Conservation (phyloP, 2,113 vertebrate genomes). For the Prietella phreatophila region DNA sequence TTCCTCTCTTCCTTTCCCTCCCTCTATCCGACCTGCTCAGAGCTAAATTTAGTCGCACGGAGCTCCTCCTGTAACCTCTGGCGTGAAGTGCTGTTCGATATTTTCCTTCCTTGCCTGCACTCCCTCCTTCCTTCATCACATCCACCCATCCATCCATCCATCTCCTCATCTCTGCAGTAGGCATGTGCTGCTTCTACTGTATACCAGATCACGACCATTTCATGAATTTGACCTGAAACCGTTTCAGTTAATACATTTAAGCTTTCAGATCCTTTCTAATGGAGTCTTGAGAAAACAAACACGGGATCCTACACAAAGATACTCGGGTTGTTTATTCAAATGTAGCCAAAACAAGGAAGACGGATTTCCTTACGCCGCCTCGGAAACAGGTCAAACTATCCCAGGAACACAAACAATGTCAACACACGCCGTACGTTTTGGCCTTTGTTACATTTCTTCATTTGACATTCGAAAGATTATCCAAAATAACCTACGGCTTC, state of each 20-base stretch:
- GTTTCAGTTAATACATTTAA: not conserved
- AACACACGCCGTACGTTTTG: not conserved
- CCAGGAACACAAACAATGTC: not conserved
- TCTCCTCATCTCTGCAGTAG: not conserved
- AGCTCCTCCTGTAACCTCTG: conserved; percentile 45
- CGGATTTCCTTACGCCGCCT: not conserved
- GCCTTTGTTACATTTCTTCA: not conserved
- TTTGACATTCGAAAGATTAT: not conserved
- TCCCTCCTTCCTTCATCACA: conserved; percentile 15
- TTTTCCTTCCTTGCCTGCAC: conserved; percentile 46
- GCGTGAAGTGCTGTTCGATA: conserved; percentile 55
- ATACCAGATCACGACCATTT: not conserved
- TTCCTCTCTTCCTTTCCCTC: conserved; percentile 1
- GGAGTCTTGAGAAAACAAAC: not conserved
- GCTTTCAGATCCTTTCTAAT: not conserved
- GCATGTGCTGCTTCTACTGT: not conserved
- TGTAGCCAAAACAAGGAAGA: conserved; percentile 10
- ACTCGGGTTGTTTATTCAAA: conserved; percentile 24
- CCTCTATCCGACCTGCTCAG: conserved; percentile 48
- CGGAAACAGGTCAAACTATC: not conserved
- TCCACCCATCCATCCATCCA: not conserved
- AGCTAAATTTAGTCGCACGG: conserved; percentile 51
- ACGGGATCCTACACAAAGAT: not conserved
- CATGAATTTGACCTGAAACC: no score
- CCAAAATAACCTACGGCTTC: not conserved